phyloP scores from a whole-genome alignment of 2,888 invertebrate genomes.

The Ophion costatus region DNA sequence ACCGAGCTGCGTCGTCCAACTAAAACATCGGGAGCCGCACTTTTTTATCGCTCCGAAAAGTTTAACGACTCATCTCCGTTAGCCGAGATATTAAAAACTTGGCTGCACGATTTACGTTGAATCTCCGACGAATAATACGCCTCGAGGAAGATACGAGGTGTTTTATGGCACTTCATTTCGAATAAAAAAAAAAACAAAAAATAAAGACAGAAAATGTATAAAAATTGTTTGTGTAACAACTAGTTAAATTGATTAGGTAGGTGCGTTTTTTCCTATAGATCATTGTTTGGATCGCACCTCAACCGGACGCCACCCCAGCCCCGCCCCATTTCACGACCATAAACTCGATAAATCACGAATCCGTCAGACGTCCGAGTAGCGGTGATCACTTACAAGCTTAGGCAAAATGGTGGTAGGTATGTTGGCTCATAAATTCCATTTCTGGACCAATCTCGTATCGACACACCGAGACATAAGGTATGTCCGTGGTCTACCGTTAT shows the following conservation, averaged over 20 bases:
- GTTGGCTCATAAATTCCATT: constrained; percentile 54
- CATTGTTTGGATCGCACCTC: not conserved
- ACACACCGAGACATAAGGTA: constrained; percentile 58
- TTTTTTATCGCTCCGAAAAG: constrained; percentile 2
- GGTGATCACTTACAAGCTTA: constrained; percentile 72
- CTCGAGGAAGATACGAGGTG: constrained; percentile 6
- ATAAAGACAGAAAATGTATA: not conserved
- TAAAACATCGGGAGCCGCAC: too few relatives aligned
- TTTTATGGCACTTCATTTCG: constrained; percentile 17
- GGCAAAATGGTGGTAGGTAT: constrained; percentile 60
- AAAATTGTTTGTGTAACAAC: constrained; percentile 9
- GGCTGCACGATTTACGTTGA: constrained; percentile 13
- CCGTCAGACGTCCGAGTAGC: constrained; percentile 60
- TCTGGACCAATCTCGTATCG: constrained; percentile 59
- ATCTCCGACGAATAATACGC: constrained; percentile 23
- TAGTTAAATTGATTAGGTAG: constrained; percentile 24
- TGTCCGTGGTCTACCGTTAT: constrained; percentile 47
- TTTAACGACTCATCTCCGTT: not conserved
- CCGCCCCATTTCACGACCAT: constrained; percentile 21
- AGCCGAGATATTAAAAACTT: not conserved
- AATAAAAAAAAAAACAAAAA: constrained; percentile 14
- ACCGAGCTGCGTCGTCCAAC: too few relatives aligned
- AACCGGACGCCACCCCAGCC: not conserved
- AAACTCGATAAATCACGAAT: constrained; percentile 64
- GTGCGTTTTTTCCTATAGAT: constrained; percentile 9